A percentile compares a stretch with the other conserved stretches of the same genome.
Evolutionary conservation across 2,113 vertebrate genomes (phyloP).

Genomic region (Chloropsis cyanopogon): DNA sequence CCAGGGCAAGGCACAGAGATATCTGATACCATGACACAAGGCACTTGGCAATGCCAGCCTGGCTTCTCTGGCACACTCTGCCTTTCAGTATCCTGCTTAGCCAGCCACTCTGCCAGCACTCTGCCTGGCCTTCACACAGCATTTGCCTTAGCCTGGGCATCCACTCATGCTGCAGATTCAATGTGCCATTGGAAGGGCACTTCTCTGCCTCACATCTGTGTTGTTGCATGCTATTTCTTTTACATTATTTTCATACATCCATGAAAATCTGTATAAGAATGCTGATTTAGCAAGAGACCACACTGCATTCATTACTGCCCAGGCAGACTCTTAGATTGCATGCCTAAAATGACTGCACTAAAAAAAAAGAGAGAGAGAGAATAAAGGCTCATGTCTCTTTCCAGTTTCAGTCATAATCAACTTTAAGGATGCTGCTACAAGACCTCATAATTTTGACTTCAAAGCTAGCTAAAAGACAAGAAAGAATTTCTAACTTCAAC

Average conservation of each 20-base stretch:
- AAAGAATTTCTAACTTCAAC: neutral
- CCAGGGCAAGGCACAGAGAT: neutral
- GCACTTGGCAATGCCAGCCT: neutral
- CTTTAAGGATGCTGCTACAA: neutral
- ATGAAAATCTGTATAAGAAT: neutral
- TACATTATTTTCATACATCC: neutral
- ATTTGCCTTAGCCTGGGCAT: neutral
- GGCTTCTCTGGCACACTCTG: neutral
- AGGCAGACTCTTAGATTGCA: neutral
- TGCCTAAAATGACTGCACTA: neutral
- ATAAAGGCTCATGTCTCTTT: neutral
- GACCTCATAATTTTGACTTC: neutral
- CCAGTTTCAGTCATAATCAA: neutral
- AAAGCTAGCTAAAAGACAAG: neutral
- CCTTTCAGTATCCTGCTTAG: neutral
- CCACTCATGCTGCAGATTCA: neutral
- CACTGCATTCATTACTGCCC: neutral
- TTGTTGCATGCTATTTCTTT: neutral
- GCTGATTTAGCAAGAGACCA: neutral
- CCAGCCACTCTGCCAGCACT: neutral
- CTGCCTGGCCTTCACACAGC: neutral
- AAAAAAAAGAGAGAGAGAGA: neutral
- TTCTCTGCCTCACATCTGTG: neutral
- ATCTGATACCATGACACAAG: accelerated
- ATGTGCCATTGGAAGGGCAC: neutral